These are phyloP conservation scores for Rhinolophus sinicus DNA, from an alignment of 2,113 vertebrate species.

Conservation along the genomic window DNA sequence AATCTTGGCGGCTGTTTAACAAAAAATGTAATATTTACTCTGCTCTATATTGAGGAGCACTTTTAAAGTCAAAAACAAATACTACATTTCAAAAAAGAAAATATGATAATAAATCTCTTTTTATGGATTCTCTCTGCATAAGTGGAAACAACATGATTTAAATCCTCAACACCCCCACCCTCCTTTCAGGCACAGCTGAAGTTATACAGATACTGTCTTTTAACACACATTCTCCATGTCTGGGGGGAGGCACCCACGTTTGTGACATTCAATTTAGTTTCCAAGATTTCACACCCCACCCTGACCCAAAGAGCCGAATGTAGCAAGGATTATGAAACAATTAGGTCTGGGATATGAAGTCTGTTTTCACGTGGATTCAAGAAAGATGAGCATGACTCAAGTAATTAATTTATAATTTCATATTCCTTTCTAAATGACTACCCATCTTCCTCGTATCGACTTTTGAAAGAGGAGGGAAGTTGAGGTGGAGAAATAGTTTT, in stretches of 20 bases:
- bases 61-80: conserved; percentile 81
- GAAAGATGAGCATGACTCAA: neutral
- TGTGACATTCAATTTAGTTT: neutral
- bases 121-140: conserved; percentile 80
- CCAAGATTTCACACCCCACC: neutral
- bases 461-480: neutral
- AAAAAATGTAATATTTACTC: conserved; percentile 82
- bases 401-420: neutral
- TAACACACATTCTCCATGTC: neutral
- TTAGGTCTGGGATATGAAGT: neutral
- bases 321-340: neutral
- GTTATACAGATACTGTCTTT: neutral
- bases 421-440: neutral
- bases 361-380: neutral
- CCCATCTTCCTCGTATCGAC: neutral
- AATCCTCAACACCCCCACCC: neutral
- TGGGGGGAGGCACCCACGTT: neutral
- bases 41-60: conserved; percentile 70
- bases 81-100: conserved; percentile 79
- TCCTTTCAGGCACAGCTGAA: conserved; percentile 62
- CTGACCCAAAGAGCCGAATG: rapidly evolving
- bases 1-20: conserved; percentile 73
- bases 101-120: conserved; percentile 85
- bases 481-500: conserved; percentile 57
- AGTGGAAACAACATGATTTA: conserved; percentile 78